Conservation (phyloP, 2,888 invertebrate genomes). For the Cosmia pyralina region DNA sequence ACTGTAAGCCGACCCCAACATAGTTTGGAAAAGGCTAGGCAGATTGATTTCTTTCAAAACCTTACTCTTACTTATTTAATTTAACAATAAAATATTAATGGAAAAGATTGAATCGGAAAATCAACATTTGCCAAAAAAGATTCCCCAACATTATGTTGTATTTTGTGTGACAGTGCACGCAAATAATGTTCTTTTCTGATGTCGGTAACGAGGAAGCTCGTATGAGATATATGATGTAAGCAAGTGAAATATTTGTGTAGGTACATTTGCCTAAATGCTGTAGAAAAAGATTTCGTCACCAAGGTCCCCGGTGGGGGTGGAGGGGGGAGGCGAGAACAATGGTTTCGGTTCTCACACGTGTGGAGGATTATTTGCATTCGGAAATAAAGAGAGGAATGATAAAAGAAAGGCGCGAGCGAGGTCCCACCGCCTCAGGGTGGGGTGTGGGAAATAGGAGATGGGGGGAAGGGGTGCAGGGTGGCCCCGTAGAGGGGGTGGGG, state of each 20-base stretch:
- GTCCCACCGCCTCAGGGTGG: slow-evolving; percentile 89
- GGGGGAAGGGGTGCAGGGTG: slow-evolving; percentile 74
- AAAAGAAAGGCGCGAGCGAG: slow-evolving; percentile 90
- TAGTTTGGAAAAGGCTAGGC: too few species aligned
- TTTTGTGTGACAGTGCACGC: slow-evolving; percentile 46
- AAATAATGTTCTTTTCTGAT: slow-evolving; percentile 63
- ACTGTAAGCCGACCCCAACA: too few species aligned
- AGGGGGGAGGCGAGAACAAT: slow-evolving; percentile 89
- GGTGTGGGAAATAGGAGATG: slow-evolving; percentile 86
- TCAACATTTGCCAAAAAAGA: slow-evolving; percentile 25
- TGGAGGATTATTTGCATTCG: slow-evolving; percentile 91
- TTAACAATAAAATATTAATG: background rate
- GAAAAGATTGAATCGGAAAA: slow-evolving; percentile 2
- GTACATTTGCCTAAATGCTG: slow-evolving; percentile 87
- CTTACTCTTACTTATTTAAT: background rate
- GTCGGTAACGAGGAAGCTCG: slow-evolving; percentile 66
- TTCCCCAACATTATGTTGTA: slow-evolving; percentile 30
- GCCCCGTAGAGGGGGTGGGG: slow-evolving; percentile 77
- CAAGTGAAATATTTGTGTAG: slow-evolving; percentile 78
- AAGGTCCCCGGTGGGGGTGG: slow-evolving; percentile 86
- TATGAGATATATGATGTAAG: slow-evolving; percentile 70
- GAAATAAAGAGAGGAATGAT: slow-evolving; percentile 91
- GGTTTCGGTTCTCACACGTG: slow-evolving; percentile 91
- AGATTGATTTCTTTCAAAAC: background rate
- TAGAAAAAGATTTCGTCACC: slow-evolving; percentile 90